Conservation (phyloP, 2,113 vertebrate genomes). For the Aptenodytes patagonicus region DNA sequence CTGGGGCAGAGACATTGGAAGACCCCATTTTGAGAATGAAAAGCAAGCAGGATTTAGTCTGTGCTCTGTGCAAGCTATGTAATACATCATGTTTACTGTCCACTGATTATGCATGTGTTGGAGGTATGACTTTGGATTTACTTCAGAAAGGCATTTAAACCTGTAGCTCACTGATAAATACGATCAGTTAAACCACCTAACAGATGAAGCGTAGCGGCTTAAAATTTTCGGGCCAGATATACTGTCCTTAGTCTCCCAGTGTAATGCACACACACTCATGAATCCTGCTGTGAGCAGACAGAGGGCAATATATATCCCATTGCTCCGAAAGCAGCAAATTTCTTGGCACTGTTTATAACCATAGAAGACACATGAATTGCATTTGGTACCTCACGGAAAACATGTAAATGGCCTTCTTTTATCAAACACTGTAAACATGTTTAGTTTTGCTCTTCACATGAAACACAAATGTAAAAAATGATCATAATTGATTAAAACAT, state of each 20-base stretch:
- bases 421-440: conserved; percentile 26
- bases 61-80: not conserved
- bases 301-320: not conserved
- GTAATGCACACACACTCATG: not conserved
- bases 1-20: not conserved
- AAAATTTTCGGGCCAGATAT: not conserved
- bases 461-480: conserved; percentile 36
- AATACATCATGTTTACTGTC: not conserved
- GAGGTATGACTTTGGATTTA: not conserved
- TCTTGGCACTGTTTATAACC: not conserved
- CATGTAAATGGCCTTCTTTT: conserved; percentile 19
- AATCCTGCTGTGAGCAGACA: not conserved
- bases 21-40: not conserved
- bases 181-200: not conserved
- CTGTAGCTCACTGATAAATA: not conserved
- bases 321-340: not conserved
- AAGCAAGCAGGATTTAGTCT: not conserved
- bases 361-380: conserved; percentile 26
- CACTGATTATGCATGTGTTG: not conserved
- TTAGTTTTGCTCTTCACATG: conserved; percentile 28
- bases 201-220: not conserved
- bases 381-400: conserved; percentile 18
- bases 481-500: conserved; percentile 29
- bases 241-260: not conserved
- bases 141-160: not conserved